Percentiles rank a stretch among this genome's conserved stretches.
phyloP scores from a whole-genome alignment of 2,888 invertebrate species.

The Microctonus brassicae region DNA sequence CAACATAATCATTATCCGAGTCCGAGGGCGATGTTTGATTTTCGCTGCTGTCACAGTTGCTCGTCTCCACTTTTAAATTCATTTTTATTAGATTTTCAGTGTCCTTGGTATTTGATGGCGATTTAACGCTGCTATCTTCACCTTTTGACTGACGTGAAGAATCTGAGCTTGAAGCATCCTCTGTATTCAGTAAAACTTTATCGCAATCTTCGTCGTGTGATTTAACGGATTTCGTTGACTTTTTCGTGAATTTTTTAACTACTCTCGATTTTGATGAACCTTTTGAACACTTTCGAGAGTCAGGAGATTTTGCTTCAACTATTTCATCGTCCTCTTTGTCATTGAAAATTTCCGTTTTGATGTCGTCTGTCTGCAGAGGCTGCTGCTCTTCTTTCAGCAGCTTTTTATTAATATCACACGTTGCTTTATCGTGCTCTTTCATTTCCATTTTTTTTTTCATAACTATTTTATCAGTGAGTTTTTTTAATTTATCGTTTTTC shows the following conservation, averaged over 20 bases:
- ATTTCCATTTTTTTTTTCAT: constrained; percentile 57
- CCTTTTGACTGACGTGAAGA: constrained; percentile 32
- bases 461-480: constrained; percentile 56
- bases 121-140: constrained; percentile 47
- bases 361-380: constrained; percentile 45
- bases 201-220: constrained; percentile 39
- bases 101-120: constrained; percentile 49
- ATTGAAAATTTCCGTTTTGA: constrained; percentile 62
- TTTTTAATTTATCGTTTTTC: constrained; percentile 61
- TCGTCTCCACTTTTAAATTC: constrained; percentile 54
- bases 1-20: constrained; percentile 56
- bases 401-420: constrained; percentile 48
- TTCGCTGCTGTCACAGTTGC: constrained; percentile 42
- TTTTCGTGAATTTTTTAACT: constrained; percentile 53
- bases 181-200: constrained; percentile 48
- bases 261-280: constrained; percentile 47
- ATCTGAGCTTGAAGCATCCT: constrained; percentile 37
- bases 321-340: constrained; percentile 52
- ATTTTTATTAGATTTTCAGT: constrained; percentile 49
- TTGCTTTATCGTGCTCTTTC: constrained; percentile 55
- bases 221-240: constrained; percentile 47
- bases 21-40: constrained; percentile 45
- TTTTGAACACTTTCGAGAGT: constrained; percentile 54
- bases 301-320: constrained; percentile 45
- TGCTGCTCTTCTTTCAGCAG: constrained; percentile 16